phyloP scores from a whole-genome alignment of 2,797 vertebrate genomes.

The Halcyon leucocephala region DNA sequence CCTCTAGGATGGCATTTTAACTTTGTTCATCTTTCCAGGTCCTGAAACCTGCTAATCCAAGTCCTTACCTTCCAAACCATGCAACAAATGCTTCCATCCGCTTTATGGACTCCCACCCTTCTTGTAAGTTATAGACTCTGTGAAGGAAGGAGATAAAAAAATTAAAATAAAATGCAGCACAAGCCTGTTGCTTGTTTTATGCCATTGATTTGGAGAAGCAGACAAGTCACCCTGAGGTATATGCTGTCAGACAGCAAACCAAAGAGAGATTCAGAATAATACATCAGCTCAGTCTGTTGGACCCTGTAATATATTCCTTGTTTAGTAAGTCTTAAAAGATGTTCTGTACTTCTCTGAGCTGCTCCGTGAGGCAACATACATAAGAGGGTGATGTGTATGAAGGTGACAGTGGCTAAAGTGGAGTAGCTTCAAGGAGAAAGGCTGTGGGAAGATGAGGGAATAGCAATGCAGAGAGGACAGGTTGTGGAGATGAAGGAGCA shows the following conservation, averaged over 20 bases:
- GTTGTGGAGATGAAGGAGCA: neutral
- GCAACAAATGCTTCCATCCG: neutral
- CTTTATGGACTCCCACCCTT: neutral
- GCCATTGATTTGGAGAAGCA: neutral
- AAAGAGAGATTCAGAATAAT: neutral
- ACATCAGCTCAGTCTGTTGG: neutral
- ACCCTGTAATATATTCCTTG: neutral
- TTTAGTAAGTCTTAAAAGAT: neutral
- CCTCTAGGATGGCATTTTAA: neutral
- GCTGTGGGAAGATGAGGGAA: neutral
- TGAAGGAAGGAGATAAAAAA: neutral
- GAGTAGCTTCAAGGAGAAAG: neutral
- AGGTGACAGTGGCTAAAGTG: neutral
- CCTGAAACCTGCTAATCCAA: neutral
- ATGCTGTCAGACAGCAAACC: neutral
- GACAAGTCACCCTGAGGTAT: neutral
- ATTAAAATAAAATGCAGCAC: neutral
- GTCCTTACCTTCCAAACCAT: neutral
- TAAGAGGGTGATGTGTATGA: neutral
- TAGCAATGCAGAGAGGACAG: neutral
- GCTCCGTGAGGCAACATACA: neutral
- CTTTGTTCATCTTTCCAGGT: neutral
- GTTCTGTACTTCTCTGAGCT: neutral
- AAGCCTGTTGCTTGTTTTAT: constrained; percentile 12
- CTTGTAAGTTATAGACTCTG: neutral